Conservation (phyloP, 2,113 vertebrate genomes). For the Phaetusa simplex region DNA sequence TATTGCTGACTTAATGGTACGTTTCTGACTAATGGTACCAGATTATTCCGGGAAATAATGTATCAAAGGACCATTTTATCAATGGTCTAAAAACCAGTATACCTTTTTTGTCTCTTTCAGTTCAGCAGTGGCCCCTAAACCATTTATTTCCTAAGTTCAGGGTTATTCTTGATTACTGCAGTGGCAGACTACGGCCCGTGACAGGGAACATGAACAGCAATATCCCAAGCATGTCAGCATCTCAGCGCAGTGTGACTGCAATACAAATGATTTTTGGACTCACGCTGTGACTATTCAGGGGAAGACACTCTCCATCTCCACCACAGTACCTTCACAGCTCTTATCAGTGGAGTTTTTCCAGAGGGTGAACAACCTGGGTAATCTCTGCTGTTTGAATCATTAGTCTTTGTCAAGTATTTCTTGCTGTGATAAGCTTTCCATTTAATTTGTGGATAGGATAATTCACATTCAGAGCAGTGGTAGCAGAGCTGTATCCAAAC, state of each 20-base stretch:
- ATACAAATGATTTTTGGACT: background rate
- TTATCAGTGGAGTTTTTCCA: background rate
- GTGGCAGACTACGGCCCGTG: background rate
- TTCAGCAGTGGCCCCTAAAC: background rate
- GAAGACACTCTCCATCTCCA: background rate
- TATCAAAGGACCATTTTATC: background rate
- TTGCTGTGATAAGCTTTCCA: background rate
- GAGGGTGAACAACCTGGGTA: background rate
- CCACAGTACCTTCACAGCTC: background rate
- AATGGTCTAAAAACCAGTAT: background rate
- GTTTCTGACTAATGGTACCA: background rate
- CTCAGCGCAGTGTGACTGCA: background rate
- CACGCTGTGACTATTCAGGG: background rate
- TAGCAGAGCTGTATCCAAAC: background rate
- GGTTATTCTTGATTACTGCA: background rate
- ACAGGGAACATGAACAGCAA: background rate
- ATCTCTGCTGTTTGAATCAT: background rate
- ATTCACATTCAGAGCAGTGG: background rate
- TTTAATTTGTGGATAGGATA: background rate
- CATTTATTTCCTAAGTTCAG: background rate
- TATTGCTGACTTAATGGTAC: background rate
- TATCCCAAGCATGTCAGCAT: background rate
- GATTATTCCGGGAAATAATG: background rate
- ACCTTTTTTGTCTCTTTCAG: background rate
- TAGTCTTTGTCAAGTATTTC: background rate